Base-by-base conservation (phyloP, 2,797 vertebrate species). In the Macropodus opercularis region DNA sequence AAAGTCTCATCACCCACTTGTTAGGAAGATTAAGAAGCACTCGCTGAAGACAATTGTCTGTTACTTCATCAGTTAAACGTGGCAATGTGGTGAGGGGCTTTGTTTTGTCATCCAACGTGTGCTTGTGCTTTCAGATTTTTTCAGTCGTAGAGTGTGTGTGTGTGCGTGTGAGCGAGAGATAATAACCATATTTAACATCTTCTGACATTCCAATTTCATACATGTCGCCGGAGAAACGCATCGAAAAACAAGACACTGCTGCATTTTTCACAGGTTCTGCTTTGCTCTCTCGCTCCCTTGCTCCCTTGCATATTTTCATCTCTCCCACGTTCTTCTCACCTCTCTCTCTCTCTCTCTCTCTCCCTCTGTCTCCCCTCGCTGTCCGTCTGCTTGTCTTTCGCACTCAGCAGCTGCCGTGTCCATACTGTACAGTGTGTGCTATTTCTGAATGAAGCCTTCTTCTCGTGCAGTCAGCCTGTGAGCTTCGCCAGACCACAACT, bases 401-500 rank as follows among this genome's bases (percentile, higher is more conserved):
- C 87, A 88, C 88, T 86, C 80, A 89, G 86, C 90, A 91, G 88
- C 90, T 90, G 87, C 81, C 79, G 76, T 85, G 84, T 89, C 84
- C 87, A 90, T 90, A 90, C 87, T 91, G 89, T 89, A 87, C 87
- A 86, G 81, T 85, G 79, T 88, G 88, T 88, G 88, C 90, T 89
- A 87, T 87, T 88, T 89, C 85, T 91, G 89, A 92, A 91, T 88
- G 88, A 85, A 90, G 89, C 82, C 75, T 85, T 87, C 80, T 86
- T 85, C 81, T 83, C 69, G 61, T 86, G 72, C 81, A 81, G 84
- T 75, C 84, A 75, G 79, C 81, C 81, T 55, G 80, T 59, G 81
- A 76, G 84, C 72, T 75, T 66, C 60, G 83, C 85, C 85, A 83
- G 78, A 83, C 86, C 86, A 77, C 81, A 77, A 71, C 71, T 85